A percentile compares a stretch with the other conserved stretches of the same genome.
Evolutionary conservation across 2,888 invertebrate species (phyloP).

Genomic region (Polydrusus cervinus): DNA sequence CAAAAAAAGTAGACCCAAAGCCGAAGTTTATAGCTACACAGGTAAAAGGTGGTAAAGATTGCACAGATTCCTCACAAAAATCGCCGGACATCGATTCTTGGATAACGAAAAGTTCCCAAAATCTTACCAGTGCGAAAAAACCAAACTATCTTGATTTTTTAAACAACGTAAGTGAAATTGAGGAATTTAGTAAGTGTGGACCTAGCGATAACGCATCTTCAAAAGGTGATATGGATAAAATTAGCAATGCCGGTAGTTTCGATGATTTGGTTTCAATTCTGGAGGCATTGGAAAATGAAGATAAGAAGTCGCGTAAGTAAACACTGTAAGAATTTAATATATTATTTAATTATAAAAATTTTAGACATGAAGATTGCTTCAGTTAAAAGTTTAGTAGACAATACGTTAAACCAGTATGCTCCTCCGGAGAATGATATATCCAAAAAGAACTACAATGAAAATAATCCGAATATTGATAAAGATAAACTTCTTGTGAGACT

Average conservation of each 20-base stretch:
- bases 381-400: conserved; percentile 66
- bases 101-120: conserved; percentile 60
- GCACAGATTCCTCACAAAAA: conserved; percentile 39
- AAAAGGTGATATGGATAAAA: conserved; percentile 37
- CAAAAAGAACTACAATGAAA: conserved; percentile 8
- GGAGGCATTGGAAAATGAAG: conserved; percentile 71
- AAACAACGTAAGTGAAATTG: conserved; percentile 61
- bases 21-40: conserved; percentile 51
- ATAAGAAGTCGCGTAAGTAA: conserved; percentile 69
- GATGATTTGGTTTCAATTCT: conserved; percentile 72
- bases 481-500: conserved; percentile 18
- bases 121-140: conserved; percentile 52
- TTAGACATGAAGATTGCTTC: conserved; percentile 66
- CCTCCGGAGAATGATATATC: conserved; percentile 26
- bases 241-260: conserved; percentile 62
- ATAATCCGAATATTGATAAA: background rate
- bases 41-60: conserved; percentile 58
- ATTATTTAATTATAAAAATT: conserved; percentile 33
- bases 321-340: background rate
- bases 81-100: conserved; percentile 64
- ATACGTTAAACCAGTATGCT: conserved; percentile 58
- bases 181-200: conserved; percentile 44
- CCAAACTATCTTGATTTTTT: conserved; percentile 64
- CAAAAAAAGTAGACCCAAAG: conserved; percentile 20
- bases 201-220: background rate